A percentile compares a stretch with the other conserved stretches of the same genome.
Conservation (phyloP, 1,140 invertebrate genomes). For the Drosophila hydei region DNA sequence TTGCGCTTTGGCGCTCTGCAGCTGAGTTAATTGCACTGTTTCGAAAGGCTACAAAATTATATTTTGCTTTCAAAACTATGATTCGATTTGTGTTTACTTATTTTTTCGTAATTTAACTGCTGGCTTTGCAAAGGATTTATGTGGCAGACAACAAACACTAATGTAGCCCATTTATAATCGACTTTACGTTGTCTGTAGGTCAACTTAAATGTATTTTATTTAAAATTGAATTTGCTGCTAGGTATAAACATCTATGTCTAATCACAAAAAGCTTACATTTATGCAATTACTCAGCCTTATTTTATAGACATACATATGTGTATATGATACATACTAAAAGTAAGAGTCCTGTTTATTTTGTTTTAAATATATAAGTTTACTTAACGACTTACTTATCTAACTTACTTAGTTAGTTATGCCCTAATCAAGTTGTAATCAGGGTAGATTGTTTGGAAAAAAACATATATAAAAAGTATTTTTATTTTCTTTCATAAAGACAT, state of each 20-base stretch:
- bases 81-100: slow-evolving; percentile 4
- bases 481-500: no score
- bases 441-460: no score
- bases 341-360: no score
- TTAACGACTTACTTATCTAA: no score
- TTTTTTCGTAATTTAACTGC: neutral
- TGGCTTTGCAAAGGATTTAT: slow-evolving; percentile 5
- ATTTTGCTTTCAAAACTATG: slow-evolving; percentile 23
- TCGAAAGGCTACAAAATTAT: slow-evolving; percentile 20
- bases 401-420: no score
- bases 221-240: no score
- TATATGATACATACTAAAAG: neutral
- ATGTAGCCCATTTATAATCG: slow-evolving; percentile 4
- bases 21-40: slow-evolving; percentile 25
- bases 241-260: neutral
- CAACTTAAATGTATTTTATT: no score
- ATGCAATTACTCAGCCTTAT: neutral
- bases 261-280: neutral
- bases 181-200: neutral
- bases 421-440: no score
- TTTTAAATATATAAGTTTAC: no score
- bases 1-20: slow-evolving; percentile 15
- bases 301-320: neutral
- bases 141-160: neutral
- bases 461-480: no score